phyloP scores from a whole-genome alignment of 2,888 invertebrate species.

The Drosophila flavopinicola region DNA sequence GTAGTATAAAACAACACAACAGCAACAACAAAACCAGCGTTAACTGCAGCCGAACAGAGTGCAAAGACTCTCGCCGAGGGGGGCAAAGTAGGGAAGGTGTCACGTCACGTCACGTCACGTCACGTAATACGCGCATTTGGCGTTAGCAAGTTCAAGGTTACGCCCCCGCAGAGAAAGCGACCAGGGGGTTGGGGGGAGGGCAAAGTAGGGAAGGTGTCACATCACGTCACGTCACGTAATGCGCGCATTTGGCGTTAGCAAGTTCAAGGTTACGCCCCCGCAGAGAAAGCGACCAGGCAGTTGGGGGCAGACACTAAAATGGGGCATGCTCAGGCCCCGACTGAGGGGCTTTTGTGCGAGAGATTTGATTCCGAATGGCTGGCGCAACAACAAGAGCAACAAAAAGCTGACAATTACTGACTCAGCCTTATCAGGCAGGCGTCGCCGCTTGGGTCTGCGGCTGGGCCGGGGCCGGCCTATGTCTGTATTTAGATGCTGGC shows the following conservation, averaged over 20 bases:
- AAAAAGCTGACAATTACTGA: no score
- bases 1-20: no score
- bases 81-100: no score
- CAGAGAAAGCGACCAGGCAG: neutral
- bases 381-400: slow-evolving; percentile 42
- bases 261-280: slow-evolving; percentile 48
- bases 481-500: slow-evolving; percentile 52
- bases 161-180: slow-evolving; percentile 1
- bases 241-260: slow-evolving; percentile 8
- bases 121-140: no score
- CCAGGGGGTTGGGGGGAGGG: no score
- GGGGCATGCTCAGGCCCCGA: slow-evolving; percentile 77
- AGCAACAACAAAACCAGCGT: neutral
- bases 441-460: slow-evolving; percentile 15
- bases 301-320: slow-evolving; percentile 48
- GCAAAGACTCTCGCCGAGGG: no score
- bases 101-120: no score
- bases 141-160: slow-evolving; percentile 51
- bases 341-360: slow-evolving; percentile 49
- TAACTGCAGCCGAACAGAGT: no score
- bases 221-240: no score
- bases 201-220: no score
- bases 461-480: slow-evolving; percentile 57
- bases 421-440: slow-evolving; percentile 62
- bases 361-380: slow-evolving; percentile 44